Conservation (phyloP, 2,113 vertebrate genomes). For the Scolopax mira region DNA sequence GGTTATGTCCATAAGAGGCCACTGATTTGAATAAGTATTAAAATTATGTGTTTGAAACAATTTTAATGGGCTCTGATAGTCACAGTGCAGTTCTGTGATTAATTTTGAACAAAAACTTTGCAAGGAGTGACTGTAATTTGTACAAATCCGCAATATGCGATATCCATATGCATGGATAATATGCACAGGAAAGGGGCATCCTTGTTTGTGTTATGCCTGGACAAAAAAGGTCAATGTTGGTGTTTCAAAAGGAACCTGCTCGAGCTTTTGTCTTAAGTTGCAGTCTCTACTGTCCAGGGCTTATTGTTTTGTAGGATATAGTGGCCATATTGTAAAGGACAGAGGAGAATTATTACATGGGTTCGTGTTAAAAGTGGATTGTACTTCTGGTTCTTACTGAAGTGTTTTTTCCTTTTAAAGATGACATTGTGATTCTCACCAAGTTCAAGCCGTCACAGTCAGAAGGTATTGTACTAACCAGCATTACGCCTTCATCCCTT, state of each 20-base stretch:
- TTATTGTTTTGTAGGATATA: background rate
- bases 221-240: background rate
- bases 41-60: background rate
- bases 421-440: slow-evolving; percentile 58
- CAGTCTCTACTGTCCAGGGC: background rate
- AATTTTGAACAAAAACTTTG: background rate
- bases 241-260: background rate
- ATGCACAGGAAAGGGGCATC: background rate
- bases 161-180: too few relatives aligned
- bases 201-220: background rate
- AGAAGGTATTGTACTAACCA: slow-evolving; percentile 63
- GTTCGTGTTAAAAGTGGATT: background rate
- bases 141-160: too few relatives aligned
- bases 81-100: background rate
- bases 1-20: background rate
- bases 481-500: background rate
- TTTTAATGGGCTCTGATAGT: background rate
- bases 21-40: background rate
- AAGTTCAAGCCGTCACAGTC: slow-evolving; percentile 32
- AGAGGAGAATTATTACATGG: background rate
- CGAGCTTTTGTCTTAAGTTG: background rate
- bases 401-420: slow-evolving; percentile 66
- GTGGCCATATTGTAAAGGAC: background rate
- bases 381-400: slow-evolving; percentile 32
- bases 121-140: background rate